Evolutionary conservation across 2,113 vertebrate genomes (phyloP).

Genomic region (Cinclus mexicanus): DNA sequence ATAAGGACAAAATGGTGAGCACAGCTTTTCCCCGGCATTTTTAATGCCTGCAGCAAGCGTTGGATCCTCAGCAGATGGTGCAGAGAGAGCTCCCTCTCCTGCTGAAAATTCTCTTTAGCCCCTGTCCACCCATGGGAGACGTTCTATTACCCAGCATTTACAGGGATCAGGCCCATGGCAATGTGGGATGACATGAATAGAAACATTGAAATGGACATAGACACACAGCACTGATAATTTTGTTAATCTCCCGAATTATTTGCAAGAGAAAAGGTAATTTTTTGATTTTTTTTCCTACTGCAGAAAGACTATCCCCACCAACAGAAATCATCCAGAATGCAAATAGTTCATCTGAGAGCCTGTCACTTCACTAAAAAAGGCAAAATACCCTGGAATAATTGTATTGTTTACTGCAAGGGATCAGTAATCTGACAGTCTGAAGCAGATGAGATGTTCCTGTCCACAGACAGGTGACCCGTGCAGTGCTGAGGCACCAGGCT

Average conservation of each 20-base stretch:
- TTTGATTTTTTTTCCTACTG: background rate
- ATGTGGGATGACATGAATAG: background rate
- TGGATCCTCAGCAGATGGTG: background rate
- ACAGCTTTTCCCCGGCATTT: background rate
- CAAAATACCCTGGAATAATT: background rate
- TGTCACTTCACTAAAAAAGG: background rate
- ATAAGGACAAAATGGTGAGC: background rate
- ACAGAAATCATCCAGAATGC: background rate
- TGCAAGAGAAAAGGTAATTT: background rate
- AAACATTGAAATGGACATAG: background rate
- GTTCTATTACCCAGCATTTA: background rate
- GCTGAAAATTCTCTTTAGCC: background rate
- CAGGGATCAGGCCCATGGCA: background rate
- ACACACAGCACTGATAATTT: background rate
- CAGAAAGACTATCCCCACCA: background rate
- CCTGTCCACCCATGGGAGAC: background rate
- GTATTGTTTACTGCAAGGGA: background rate
- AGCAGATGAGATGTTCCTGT: background rate
- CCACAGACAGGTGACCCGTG: background rate
- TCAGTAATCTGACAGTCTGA: background rate
- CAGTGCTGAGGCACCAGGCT: background rate
- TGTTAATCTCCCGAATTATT: background rate
- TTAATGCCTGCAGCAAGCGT: background rate
- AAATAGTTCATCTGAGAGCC: background rate
- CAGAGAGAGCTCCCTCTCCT: slow-evolving; percentile 51